These are phyloP conservation scores for Mareca penelope DNA, from an alignment of 2,797 vertebrate genomes.

Conservation along the genomic window DNA sequence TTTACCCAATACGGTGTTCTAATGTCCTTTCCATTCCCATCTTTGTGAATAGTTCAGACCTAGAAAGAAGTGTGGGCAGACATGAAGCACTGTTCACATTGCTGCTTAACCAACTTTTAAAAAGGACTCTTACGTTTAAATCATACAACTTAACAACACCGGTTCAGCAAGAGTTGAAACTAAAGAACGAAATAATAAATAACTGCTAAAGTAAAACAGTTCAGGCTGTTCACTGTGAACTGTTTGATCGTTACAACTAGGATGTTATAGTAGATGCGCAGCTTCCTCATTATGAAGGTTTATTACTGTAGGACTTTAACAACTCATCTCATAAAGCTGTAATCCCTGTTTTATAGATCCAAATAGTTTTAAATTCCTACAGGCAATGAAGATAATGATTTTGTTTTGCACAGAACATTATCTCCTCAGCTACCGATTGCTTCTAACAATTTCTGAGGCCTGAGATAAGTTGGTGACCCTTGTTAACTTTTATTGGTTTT, in stretches of 20 bases:
- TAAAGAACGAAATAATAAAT: neutral
- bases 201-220: neutral
- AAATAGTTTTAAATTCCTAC: neutral
- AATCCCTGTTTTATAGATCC: neutral
- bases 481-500: neutral
- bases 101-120: neutral
- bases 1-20: no score
- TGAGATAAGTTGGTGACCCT: neutral
- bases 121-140: neutral
- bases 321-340: neutral
- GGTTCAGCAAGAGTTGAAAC: neutral
- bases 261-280: neutral
- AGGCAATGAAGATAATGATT: neutral
- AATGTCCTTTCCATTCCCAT: neutral
- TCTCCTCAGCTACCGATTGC: neutral
- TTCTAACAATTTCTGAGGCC: neutral
- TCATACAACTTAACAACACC: accelerated
- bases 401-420: neutral
- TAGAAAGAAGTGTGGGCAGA: neutral
- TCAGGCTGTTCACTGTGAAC: neutral
- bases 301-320: neutral
- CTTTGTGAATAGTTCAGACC: neutral
- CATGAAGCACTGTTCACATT: neutral
- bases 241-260: neutral
- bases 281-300: neutral